phyloP scores from a whole-genome alignment of 2,888 invertebrate species.

The Caenorhabditis drosophilae region DNA sequence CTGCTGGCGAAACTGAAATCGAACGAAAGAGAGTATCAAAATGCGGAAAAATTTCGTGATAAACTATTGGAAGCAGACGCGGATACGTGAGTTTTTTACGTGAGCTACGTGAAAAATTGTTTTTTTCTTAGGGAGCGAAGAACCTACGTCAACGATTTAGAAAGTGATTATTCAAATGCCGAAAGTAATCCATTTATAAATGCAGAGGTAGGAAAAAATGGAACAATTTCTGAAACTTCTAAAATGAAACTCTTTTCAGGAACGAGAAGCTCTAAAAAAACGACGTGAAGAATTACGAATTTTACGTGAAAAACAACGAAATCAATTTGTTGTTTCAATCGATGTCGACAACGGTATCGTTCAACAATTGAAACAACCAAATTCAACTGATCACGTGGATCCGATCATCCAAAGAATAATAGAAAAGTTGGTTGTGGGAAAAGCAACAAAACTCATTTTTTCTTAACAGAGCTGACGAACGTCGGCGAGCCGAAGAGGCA shows the following conservation, averaged over 20 bases:
- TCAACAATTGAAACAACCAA: conserved; percentile 24
- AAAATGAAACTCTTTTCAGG: conserved; percentile 30
- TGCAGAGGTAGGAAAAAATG: conserved; percentile 73
- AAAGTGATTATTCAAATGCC: conserved; percentile 60
- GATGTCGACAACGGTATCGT: conserved; percentile 48
- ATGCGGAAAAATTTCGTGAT: conserved; percentile 51
- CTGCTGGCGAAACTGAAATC: conserved; percentile 72
- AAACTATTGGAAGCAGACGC: conserved; percentile 54
- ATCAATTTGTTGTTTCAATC: conserved; percentile 52
- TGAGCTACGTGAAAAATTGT: not conserved
- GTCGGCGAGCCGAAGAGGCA: conserved; percentile 36
- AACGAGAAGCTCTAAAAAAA: conserved; percentile 52
- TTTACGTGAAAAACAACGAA: conserved; percentile 44
- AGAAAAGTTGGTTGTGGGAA: conserved; percentile 20
- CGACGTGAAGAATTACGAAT: conserved; percentile 58
- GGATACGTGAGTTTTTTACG: conserved; percentile 43
- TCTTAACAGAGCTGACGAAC: conserved; percentile 36
- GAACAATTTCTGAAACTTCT: not conserved
- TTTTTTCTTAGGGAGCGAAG: conserved; percentile 45
- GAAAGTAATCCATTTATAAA: conserved; percentile 81
- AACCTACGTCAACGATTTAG: conserved; percentile 59
- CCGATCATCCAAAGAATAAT: conserved; percentile 59
- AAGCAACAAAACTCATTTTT: not conserved
- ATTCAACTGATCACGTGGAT: conserved; percentile 22
- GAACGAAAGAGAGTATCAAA: conserved; percentile 21